These are phyloP conservation scores for Pipistrellus pipistrellus DNA, from an alignment of 2,797 vertebrate genomes.

Conservation along the genomic window DNA sequence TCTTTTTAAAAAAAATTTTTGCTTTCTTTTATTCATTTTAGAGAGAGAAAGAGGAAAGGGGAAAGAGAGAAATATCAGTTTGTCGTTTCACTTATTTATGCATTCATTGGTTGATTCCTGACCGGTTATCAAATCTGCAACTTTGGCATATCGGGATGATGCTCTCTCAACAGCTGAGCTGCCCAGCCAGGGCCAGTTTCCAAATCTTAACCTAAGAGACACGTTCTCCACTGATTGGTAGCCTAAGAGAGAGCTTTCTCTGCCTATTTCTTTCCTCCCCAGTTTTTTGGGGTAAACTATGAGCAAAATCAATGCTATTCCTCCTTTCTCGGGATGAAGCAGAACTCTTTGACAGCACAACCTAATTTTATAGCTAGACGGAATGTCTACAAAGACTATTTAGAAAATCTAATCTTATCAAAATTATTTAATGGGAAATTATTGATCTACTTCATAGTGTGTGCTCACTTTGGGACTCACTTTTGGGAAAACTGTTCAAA, in stretches of 20 bases:
- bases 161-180: background rate
- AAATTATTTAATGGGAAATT: conserved; percentile 50
- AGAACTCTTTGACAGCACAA: conserved; percentile 23
- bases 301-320: conserved; percentile 28
- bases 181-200: background rate
- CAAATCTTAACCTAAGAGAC: conserved; percentile 41
- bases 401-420: conserved; percentile 48
- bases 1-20: conserved; percentile 6
- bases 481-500: conserved; percentile 55
- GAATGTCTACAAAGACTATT: conserved; percentile 46
- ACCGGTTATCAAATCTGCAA: background rate
- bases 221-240: conserved; percentile 24
- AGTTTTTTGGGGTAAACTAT: conserved; percentile 29
- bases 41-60: background rate
- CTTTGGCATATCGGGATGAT: background rate
- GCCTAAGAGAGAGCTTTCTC: conserved; percentile 46
- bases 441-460: conserved; percentile 35
- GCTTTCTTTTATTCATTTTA: background rate
- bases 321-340: conserved; percentile 54
- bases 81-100: background rate
- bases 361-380: conserved; percentile 46
- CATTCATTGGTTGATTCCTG: background rate
- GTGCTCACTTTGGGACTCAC: conserved; percentile 49
- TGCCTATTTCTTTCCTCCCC: background rate
- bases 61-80: background rate